Evolutionary conservation across 2,113 vertebrate species (phyloP), one percentile per base, ranked within the genome.

Genomic region (Ia io): DNA sequence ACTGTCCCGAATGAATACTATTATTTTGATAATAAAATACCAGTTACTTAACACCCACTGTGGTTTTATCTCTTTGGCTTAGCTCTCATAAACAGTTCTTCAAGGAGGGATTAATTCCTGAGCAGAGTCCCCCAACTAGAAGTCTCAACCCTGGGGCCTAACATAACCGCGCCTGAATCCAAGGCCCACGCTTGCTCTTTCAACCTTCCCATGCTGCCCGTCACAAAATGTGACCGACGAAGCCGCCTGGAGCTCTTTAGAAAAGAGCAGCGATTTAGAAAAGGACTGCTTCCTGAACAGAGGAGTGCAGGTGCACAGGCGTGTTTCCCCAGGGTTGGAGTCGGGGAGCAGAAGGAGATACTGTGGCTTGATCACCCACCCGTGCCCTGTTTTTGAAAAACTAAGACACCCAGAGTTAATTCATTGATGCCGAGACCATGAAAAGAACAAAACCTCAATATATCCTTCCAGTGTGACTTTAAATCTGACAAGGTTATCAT

Each of bases 401-500:
- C 93, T 94, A 95, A 91, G 56, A 86, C 63, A 89, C 88, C 25
- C 44, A 85, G 51, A 22, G 93, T 95, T 96, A 97, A 98, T 98
- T 97, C 97, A 97, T 82, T 85, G 61, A 67, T 51, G 32, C 71
- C 12, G 63, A 97, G 69, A 94, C 56, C 88, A 95, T 84, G 92
- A 96, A 85, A 96, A 95, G 97, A 94, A 74, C 79, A 73, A 96
- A 85, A 84, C 78, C 93, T 96, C 94, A 94, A 92, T 96, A 96
- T 95, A 97, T 96, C 95, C 97, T 98, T 97, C 96, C 93, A 89
- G 95, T 9, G 37, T 97, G 97, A 98, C 97, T 98, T 97, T 97
- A 98, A 97, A 96, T 93, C 69, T 88, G 97, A 97, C 98, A 98
- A 98, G 98, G 97, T 98, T 98, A 98, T 97, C 91, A 92, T 93